Base-by-base conservation (phyloP, 37 sponge, comb jelly and placozoan genomes). In the Tethya wilhelma region DNA sequence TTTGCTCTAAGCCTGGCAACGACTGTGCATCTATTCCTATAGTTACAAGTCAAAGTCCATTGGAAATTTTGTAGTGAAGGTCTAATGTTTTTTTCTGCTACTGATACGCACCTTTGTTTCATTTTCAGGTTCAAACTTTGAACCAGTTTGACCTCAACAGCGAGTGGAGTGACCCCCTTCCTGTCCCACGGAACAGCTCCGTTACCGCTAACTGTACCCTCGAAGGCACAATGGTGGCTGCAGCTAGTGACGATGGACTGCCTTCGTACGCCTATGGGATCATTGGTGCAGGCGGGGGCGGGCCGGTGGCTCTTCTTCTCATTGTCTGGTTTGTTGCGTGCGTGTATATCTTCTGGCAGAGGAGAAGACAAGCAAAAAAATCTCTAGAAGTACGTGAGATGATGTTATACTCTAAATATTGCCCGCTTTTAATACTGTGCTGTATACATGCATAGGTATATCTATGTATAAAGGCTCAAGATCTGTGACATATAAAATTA, bases 101-200 rank as follows among this genome's bases (percentile, higher is more conserved):
- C 9, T 49, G 14, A 49, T 49, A 14, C 14, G 14, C 53, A 19
- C 53, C 53, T 19, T 22, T 75, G 4, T 56, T 19, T 56, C 28
- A 20, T 37, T 62, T 1, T 1, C 46, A 78, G 79, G 42, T 64
- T 4, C 65, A 67, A 25, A 55, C 17, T 25, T 4, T 49, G 55
- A 66, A 67, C 38, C 43, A 66, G 38, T 55, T 41, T n/a, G 32
- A 8, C 55, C 30, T 63, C 4, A 53, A 41, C 76, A 83, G 84
- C 63, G 56, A 75, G 33, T 83, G 84, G 84, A 83, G 75, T 64
- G 60, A 65, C 23, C 76, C 84, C 22, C 31, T 83, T 1, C 38
- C 73, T 25, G 34, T 58, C 20, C 73, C 40, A n/a, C 53, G 30
- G 58, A 38, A 67, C 19, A 84, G 87, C 29, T 82, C 77, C 42